Base-by-base conservation (phyloP, 2,888 invertebrate species). In the Caradrina clavipalpis region DNA sequence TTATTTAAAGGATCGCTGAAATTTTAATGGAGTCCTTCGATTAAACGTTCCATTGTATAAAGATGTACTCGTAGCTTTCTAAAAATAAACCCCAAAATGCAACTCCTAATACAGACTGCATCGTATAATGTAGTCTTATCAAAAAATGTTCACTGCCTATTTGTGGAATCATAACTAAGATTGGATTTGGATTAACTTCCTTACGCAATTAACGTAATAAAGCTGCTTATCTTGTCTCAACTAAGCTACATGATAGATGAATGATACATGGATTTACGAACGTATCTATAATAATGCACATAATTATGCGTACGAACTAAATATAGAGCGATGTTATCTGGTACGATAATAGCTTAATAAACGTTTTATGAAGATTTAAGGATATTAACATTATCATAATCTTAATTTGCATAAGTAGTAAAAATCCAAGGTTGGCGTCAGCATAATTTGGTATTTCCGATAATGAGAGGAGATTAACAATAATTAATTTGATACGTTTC, bases 301-400 rank as follows among this genome's bases (percentile, higher is more conserved):
- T n/a, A 51, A 4, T 22, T n/a, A 21, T 39, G 47, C 39, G 47
- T 17, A 49, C 17, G 47, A 31, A 64, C 26, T 51, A 11, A 53
- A 15, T 21, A 42, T 5, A 8, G 17, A 19, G 47, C 53, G 10
- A 65, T 73, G n/a, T 31, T 54, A 70, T 70, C 45, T 8, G 39
- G 2, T 11, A 31, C 60, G 21, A 50, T 22, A 56, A 56, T 66
- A 45, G 22, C 19, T 35, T 56, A 26, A 51, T 39, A 39, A 64
- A 39, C 51, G 21, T 17, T 49, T 21, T 10, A 17, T 10, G 45
- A 35, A 49, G 71, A 61, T 73, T 60, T 61, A 19, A 59, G 21
- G 17, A 56, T 7, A 42, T 64, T 77, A 17, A 56, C 5, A 42
- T 64, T 77, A 72, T 56, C 55, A 42, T 72, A 60, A 72, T 75